phyloP scores from a whole-genome alignment of 2,113 vertebrate genomes.

The Piaya cayana region DNA sequence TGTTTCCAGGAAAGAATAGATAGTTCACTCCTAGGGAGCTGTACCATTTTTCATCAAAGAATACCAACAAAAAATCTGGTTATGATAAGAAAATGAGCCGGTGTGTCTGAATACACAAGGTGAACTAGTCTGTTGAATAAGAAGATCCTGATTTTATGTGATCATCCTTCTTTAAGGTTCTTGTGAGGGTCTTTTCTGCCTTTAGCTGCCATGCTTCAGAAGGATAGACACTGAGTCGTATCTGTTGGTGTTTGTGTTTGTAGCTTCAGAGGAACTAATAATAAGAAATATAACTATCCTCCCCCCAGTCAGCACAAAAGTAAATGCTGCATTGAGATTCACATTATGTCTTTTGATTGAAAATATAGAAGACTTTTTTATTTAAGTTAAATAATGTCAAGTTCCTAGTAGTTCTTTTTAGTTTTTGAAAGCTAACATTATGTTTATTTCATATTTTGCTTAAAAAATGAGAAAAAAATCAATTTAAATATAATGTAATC shows the following conservation, averaged over 20 bases:
- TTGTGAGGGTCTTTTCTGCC: not conserved
- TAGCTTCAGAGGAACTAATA: not conserved
- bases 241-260: not conserved
- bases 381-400: not conserved
- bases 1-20: not conserved
- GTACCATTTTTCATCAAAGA: not conserved
- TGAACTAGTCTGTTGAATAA: not conserved
- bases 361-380: not conserved
- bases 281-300: not conserved
- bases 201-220: not conserved
- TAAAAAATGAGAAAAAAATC: not conserved
- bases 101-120: not conserved
- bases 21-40: not conserved
- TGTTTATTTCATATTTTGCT: not conserved
- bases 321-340: not conserved
- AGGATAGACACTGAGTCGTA: not conserved
- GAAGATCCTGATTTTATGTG: not conserved
- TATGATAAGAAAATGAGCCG: not conserved
- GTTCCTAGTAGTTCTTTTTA: not conserved
- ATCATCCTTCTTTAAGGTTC: not conserved
- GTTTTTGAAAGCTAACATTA: not conserved
- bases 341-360: not conserved
- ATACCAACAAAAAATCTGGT: not conserved
- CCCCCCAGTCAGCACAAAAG: not conserved
- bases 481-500: not conserved